These are phyloP conservation scores for Lasioglossum morio DNA, from an alignment of 2,888 invertebrate genomes.

Conservation along the genomic window DNA sequence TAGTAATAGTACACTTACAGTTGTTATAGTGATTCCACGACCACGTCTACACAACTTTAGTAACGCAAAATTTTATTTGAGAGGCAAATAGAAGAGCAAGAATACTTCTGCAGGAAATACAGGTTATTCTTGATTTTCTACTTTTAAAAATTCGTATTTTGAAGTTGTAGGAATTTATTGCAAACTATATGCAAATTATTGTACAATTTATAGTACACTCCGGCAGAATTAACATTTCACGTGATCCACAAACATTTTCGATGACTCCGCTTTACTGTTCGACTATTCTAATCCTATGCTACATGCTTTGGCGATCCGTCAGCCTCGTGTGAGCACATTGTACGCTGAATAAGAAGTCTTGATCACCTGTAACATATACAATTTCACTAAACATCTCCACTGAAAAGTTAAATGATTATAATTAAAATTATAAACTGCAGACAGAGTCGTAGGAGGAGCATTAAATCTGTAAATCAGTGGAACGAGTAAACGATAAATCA, in stretches of 20 bases:
- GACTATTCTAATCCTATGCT: too few species aligned
- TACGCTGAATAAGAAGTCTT: neutral
- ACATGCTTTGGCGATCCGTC: too few species aligned
- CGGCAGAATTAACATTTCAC: neutral
- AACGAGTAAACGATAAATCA: neutral
- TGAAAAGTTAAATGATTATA: too few species aligned
- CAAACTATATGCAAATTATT: neutral
- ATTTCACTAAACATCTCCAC: neutral
- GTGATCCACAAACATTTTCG: neutral
- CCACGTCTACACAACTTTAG: too few species aligned
- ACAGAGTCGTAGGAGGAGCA: neutral
- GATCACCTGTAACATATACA: neutral
- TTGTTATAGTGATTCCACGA: too few species aligned
- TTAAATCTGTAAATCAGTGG: neutral
- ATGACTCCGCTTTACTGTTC: too few species aligned
- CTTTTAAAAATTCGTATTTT: too few species aligned
- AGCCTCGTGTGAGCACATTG: neutral
- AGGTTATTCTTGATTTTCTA: too few species aligned
- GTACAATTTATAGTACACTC: neutral
- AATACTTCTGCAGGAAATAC: too few species aligned
- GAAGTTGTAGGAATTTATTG: neutral
- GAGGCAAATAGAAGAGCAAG: too few species aligned
- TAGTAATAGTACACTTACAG: rapidly evolving
- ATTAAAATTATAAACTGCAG: too few species aligned
- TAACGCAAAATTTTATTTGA: too few species aligned